Base-by-base conservation (phyloP, 2,888 invertebrate genomes). In the Acleris literana region DNA sequence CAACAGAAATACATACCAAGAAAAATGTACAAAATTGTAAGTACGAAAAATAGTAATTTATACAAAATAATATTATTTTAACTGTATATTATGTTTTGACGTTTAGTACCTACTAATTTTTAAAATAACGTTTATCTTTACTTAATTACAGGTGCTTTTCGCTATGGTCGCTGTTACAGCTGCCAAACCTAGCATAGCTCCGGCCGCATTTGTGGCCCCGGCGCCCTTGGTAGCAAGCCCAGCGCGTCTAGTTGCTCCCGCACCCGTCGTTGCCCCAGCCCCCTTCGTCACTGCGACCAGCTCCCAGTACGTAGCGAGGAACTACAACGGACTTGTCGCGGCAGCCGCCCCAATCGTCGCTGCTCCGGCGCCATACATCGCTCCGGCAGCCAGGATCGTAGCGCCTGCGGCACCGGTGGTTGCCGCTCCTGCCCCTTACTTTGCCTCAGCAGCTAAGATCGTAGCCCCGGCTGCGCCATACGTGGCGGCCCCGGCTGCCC, bases 211-310 rank as follows among this genome's bases (percentile, higher is more conserved):
- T 2, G 92, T 77, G 7, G 76, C 78, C 11, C 68, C 73, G 20
- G 75, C 76, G 44, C 72, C 74, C 16, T 62, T 70, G 0, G 69
- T 68, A 13, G 69, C 68, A 6, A 63, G 13, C 39, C 39, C 39
- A 13, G 39, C 39, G 39, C 39, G 39, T 39, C 39, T 39, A 13
- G 39, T 39, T 39, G 39, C 74, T 13, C 74, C 75, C 0, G 76
- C 73, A 5, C 73, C 75, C 29, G 70, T 69, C 44, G 69, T 71
- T 74, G 82, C 76, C 68, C 83, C 78, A 16, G 85, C 86, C 1
- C 85, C 89, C 43, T 88, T 93, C 69, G 93, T 93, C 5, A 94
- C 94, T 0, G 92, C 94, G 1, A 87, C 92, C 77, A 93, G 94
- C 84, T 89, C 93, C 69, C 94, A 94, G 79, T 92, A 93, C 20